Evolutionary conservation across 2,113 vertebrate species (phyloP).

Genomic region (Phylloscopus trochiloides): DNA sequence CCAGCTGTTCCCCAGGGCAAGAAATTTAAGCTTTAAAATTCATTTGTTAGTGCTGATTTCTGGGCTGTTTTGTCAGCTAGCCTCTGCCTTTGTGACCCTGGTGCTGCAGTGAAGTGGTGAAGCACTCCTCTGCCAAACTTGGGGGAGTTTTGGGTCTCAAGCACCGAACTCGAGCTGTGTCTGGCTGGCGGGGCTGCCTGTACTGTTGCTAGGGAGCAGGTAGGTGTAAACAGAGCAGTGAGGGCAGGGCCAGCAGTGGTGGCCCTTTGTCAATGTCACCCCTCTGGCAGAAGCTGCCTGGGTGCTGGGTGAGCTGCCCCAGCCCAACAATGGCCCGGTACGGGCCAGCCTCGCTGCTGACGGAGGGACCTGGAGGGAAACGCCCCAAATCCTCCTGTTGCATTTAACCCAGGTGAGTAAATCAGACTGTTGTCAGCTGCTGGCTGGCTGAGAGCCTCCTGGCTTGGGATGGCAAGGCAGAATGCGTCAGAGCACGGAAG

Average conservation of each 20-base stretch:
- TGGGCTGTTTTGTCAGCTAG: background rate
- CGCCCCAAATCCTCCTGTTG: background rate
- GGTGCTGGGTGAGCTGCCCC: background rate
- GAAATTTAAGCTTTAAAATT: background rate
- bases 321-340: rapidly evolving
- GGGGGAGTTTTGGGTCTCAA: background rate
- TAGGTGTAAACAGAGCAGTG: background rate
- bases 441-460: background rate
- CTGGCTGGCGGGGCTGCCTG: background rate
- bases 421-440: background rate
- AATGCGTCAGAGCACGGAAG: background rate
- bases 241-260: background rate
- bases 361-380: background rate
- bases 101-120: rapidly evolving
- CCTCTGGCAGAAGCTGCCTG: background rate
- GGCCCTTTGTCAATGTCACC: background rate
- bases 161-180: rapidly evolving
- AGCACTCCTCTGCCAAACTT: no score
- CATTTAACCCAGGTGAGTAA: background rate
- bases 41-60: background rate
- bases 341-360: rapidly evolving
- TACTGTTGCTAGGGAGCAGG: background rate
- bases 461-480: background rate
- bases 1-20: background rate
- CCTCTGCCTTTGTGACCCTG: background rate